These are phyloP conservation scores for Mesocricetus auratus DNA, from an alignment of 2,113 vertebrate genomes.

Conservation along the genomic window DNA sequence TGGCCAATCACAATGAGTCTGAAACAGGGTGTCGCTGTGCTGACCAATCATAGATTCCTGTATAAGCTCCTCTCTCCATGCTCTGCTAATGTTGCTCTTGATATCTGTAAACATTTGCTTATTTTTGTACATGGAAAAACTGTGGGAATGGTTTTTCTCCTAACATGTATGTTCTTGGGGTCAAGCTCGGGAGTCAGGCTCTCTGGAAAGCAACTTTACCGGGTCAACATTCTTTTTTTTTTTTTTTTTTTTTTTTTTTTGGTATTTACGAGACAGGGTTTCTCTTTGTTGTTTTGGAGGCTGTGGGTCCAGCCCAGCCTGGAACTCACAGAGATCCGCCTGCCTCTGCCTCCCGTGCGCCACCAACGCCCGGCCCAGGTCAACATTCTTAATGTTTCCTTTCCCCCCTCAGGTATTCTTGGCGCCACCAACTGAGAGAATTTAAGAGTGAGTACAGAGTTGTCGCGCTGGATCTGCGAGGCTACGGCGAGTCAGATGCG, in stretches of 20 bases:
- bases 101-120: not conserved
- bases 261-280: too few relatives aligned
- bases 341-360: too few relatives aligned
- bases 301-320: too few relatives aligned
- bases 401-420: conserved; percentile 92
- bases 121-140: not conserved
- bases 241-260: too few relatives aligned
- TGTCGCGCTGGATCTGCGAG: conserved; percentile 97
- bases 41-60: not conserved
- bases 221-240: conserved; percentile 9
- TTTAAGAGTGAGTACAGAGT: conserved; percentile 99
- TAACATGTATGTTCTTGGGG: too few relatives aligned
- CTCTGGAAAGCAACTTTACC: not conserved
- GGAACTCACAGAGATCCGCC: too few relatives aligned
- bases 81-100: not conserved
- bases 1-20: not conserved
- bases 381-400: conserved; percentile 41
- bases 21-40: not conserved
- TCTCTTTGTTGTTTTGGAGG: too few relatives aligned
- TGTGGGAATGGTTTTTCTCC: not conserved
- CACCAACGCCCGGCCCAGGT: too few relatives aligned
- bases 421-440: conserved; percentile 97
- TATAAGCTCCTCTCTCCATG: not conserved
- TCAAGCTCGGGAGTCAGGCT: not conserved
- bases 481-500: conserved; percentile 97